These are phyloP conservation scores for Noctua janthina DNA, from an alignment of 2,888 invertebrate species.

Conservation along the genomic window DNA sequence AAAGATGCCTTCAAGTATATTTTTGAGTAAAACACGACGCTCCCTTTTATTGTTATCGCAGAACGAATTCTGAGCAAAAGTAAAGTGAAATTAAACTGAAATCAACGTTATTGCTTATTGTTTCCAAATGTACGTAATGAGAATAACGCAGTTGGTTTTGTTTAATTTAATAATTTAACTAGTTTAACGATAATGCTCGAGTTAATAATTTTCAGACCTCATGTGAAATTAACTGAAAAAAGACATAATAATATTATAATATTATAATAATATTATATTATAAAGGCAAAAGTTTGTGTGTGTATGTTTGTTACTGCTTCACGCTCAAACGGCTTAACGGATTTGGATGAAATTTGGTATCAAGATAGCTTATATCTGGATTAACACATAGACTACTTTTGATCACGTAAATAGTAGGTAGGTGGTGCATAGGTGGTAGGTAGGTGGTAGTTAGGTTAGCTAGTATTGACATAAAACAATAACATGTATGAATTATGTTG, in stretches of 20 bases:
- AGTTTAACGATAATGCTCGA: neutral
- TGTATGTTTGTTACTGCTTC: too few species aligned
- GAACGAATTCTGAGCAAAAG: constrained; percentile 55
- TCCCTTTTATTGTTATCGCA: constrained; percentile 77
- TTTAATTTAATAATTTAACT: neutral
- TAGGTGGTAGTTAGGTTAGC: too few species aligned
- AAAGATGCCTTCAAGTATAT: constrained; percentile 71
- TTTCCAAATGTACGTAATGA: constrained; percentile 7
- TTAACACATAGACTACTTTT: too few species aligned
- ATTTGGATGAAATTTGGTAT: too few species aligned
- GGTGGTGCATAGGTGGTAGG: too few species aligned
- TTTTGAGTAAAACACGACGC: constrained; percentile 71
- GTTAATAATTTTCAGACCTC: neutral
- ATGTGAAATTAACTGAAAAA: neutral
- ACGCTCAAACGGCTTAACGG: too few species aligned
- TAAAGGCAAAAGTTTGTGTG: too few species aligned
- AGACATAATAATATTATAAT: neutral
- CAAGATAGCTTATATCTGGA: too few species aligned
- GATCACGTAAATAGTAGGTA: too few species aligned
- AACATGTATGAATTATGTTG: too few species aligned
- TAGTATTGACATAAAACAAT: neutral
- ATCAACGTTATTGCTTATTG: constrained; percentile 43
- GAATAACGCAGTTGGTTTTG: neutral
- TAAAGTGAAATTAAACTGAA: constrained; percentile 53
- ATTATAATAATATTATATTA: too few species aligned